Evolutionary conservation across 2,113 vertebrate genomes (phyloP).

Genomic region (Propithecus coquereli): DNA sequence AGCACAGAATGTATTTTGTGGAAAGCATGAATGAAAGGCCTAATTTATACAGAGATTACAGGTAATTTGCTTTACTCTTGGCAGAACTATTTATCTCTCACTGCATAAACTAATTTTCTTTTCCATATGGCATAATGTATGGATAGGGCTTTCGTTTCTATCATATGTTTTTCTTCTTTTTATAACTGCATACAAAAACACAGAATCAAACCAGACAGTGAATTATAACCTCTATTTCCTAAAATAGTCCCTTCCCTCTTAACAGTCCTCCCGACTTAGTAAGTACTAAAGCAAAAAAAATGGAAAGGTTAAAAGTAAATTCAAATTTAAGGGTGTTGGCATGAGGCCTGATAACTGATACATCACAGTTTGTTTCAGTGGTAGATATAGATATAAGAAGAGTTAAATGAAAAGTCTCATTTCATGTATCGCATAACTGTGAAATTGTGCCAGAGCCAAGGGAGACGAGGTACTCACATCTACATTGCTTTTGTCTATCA

Average conservation of each 20-base stretch:
- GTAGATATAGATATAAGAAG: neutral
- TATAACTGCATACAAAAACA: neutral
- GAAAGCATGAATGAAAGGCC: neutral
- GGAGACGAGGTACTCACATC: neutral
- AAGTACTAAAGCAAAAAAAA: neutral
- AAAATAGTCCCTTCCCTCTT: neutral
- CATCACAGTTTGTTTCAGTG: neutral
- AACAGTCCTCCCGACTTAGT: neutral
- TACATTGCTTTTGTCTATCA: conserved; percentile 21
- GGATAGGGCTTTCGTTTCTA: neutral
- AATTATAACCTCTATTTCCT: neutral
- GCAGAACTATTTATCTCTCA: conserved; percentile 9
- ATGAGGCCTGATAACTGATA: neutral
- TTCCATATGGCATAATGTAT: neutral
- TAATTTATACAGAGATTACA: neutral
- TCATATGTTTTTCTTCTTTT: neutral
- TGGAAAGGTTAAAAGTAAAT: neutral
- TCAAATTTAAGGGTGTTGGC: neutral
- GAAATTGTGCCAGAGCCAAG: neutral
- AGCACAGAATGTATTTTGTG: neutral
- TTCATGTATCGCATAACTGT: neutral
- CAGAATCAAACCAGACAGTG: neutral
- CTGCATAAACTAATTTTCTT: neutral
- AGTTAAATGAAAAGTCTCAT: neutral
- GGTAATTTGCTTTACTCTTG: neutral